phyloP scores from a whole-genome alignment of 2,113 vertebrate species.

The Theristicus caerulescens region DNA sequence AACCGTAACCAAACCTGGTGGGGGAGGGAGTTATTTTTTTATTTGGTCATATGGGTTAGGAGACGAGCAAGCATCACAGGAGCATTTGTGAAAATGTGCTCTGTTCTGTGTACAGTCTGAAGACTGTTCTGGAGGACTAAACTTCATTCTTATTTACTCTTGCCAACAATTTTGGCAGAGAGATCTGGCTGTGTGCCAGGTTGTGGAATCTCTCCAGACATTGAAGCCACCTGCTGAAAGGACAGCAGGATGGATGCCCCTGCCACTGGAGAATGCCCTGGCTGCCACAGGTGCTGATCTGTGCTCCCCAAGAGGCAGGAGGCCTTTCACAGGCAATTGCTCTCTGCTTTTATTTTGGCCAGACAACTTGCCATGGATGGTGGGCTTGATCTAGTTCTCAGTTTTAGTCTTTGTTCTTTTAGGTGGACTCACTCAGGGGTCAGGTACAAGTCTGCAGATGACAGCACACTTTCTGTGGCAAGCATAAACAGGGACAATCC shows the following conservation, averaged over 20 bases:
- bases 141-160: background rate
- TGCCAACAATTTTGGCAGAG: background rate
- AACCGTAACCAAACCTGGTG: background rate
- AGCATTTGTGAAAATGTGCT: background rate
- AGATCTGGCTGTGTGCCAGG: background rate
- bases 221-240: background rate
- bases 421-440: too few relatives aligned
- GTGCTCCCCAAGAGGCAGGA: background rate
- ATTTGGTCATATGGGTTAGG: background rate
- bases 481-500: background rate
- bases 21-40: background rate
- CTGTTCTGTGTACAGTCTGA: background rate
- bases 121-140: background rate
- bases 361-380: background rate
- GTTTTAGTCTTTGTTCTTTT: background rate
- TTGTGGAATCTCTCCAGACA: background rate
- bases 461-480: fast-evolving
- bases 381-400: background rate
- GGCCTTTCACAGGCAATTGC: background rate
- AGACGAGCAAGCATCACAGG: background rate
- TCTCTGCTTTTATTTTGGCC: background rate
- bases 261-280: background rate
- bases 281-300: background rate
- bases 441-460: background rate
- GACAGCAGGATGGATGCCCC: background rate